phyloP scores from a whole-genome alignment of 2,113 vertebrate genomes.

The Myxocyprinus asiaticus region DNA sequence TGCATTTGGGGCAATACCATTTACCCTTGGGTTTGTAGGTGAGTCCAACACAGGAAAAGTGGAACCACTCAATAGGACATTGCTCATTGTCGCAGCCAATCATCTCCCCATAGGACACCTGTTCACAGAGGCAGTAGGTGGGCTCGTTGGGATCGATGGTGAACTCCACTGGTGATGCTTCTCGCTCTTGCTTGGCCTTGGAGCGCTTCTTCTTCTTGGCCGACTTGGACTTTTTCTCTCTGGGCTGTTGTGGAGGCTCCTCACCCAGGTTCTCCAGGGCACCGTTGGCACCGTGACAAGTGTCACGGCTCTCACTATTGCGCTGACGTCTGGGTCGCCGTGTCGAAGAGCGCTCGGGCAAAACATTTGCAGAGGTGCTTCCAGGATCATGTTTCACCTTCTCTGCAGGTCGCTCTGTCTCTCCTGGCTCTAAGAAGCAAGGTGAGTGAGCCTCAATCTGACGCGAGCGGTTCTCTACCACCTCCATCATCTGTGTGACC shows the following conservation, averaged over 20 bases:
- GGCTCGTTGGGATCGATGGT: conserved; percentile 97
- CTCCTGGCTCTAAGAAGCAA: conserved; percentile 85
- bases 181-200: conserved; percentile 93
- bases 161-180: conserved; percentile 92
- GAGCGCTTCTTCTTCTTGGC: conserved; percentile 97
- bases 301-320: conserved; percentile 92
- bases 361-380: conserved; percentile 43
- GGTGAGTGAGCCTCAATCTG: conserved; percentile 93
- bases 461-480: conserved; percentile 94
- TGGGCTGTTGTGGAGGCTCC: conserved; percentile 84
- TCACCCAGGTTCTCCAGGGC: conserved; percentile 80
- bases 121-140: conserved; percentile 95
- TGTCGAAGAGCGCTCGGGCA: conserved; percentile 80
- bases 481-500: conserved; percentile 94
- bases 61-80: conserved; percentile 98
- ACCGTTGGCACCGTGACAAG: conserved; percentile 89
- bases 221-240: conserved; percentile 94
- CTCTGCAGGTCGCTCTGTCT: conserved; percentile 80
- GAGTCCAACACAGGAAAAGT: conserved; percentile 96
- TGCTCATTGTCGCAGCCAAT: conserved; percentile 97
- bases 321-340: conserved; percentile 90
- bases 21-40: conserved; percentile 98
- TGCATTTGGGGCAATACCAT: conserved; percentile 97
- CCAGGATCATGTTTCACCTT: conserved; percentile 64
- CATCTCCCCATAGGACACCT: conserved; percentile 99